Evolutionary conservation across 2,113 vertebrate species (phyloP).

Genomic region (Buteo buteo): DNA sequence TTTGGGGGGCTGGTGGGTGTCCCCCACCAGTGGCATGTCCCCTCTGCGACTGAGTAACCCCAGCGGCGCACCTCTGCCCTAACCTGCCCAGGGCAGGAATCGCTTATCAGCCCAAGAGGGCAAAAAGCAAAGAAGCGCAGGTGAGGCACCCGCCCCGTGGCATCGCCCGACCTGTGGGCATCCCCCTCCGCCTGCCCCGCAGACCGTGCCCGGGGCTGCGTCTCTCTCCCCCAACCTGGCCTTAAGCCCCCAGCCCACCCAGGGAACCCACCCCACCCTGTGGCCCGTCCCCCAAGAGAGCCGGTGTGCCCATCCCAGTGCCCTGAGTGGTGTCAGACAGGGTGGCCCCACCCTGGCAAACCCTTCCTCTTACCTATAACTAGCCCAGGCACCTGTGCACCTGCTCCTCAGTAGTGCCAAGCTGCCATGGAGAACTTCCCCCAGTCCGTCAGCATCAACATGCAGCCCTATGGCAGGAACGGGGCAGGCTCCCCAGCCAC

Average conservation of each 20-base stretch:
- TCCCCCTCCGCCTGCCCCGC: background rate
- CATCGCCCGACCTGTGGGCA: rapidly evolving
- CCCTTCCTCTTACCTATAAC: background rate
- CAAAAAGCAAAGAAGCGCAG: background rate
- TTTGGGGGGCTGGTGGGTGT: background rate
- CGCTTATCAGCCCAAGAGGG: rapidly evolving
- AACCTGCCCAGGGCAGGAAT: background rate
- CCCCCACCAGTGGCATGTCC: background rate
- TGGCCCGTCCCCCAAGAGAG: rapidly evolving
- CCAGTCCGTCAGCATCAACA: background rate
- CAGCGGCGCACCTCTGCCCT: rapidly evolving
- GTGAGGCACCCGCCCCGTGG: rapidly evolving
- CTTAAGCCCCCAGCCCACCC: too few relatives aligned
- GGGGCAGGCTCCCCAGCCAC: rapidly evolving
- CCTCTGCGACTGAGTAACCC: rapidly evolving
- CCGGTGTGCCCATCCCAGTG: background rate
- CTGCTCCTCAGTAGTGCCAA: rapidly evolving
- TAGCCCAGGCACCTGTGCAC: rapidly evolving
- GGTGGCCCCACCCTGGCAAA: background rate
- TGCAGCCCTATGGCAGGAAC: background rate
- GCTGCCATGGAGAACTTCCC: background rate
- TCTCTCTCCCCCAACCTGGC: background rate
- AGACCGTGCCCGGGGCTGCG: rapidly evolving
- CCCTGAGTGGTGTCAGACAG: rapidly evolving
- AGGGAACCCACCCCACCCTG: background rate